Percentiles rank a stretch among this genome's conserved stretches.
These are phyloP conservation scores for Gymnocypris eckloni DNA, from an alignment of 2,797 vertebrate genomes.

Conservation along the genomic window DNA sequence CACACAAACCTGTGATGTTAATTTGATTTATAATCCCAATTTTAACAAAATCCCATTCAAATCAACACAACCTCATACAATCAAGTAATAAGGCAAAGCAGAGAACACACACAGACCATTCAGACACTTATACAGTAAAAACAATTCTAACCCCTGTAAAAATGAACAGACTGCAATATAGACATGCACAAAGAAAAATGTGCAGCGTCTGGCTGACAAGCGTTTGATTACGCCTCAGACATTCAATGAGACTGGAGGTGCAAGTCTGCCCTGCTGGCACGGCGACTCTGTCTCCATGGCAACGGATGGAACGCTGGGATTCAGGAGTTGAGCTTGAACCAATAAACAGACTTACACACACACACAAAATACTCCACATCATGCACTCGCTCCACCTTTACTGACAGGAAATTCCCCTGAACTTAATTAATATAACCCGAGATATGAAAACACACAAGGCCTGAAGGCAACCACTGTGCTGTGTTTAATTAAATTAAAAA, in stretches of 20 bases:
- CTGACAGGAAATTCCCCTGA: constrained; percentile 20
- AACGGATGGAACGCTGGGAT: constrained; percentile 62
- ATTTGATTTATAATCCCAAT: neutral
- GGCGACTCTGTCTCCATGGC: constrained; percentile 61
- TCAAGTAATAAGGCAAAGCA: neutral
- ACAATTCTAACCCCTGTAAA: constrained; percentile 13
- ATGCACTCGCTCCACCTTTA: constrained; percentile 12
- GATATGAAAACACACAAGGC: neutral
- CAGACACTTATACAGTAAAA: constrained; percentile 10
- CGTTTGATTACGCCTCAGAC: constrained; percentile 60
- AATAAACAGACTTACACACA: constrained; percentile 57
- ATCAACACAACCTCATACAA: constrained; percentile 10
- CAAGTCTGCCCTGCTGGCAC: constrained; percentile 58
- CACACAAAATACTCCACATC: constrained; percentile 48
- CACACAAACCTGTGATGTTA: constrained; percentile 4
- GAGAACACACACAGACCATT: neutral
- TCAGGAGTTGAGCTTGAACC: constrained; percentile 58
- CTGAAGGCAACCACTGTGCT: neutral
- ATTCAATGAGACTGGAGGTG: constrained; percentile 56
- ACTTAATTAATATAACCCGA: constrained; percentile 17
- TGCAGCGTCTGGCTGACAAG: constrained; percentile 60
- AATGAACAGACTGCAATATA: constrained; percentile 35
- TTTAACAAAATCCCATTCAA: neutral
- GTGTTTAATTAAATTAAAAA: neutral
- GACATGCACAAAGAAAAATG: constrained; percentile 57